Conservation (phyloP, 2,113 vertebrate genomes). For the Mobula hypostoma region DNA sequence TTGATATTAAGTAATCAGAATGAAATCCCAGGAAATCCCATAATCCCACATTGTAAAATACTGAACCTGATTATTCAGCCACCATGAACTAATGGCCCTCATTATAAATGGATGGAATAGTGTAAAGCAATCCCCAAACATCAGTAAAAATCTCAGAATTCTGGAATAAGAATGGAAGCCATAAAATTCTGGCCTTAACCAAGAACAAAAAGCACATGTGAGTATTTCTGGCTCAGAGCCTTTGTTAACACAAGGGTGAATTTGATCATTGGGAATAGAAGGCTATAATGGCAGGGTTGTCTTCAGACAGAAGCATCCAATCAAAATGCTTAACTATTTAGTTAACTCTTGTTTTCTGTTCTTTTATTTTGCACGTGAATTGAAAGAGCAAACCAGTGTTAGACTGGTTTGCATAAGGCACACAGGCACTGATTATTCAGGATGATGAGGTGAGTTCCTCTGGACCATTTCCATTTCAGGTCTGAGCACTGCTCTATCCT, state of each 20-base stretch:
- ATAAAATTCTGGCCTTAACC: neutral
- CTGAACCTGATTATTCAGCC: conserved; percentile 3
- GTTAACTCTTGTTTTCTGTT: neutral
- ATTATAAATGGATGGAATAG: conserved; percentile 12
- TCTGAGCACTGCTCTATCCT: neutral
- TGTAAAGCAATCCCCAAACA: conserved; percentile 10
- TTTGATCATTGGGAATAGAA: neutral
- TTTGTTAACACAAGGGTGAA: neutral
- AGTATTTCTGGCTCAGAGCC: neutral
- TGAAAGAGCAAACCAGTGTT: neutral
- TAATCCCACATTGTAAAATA: neutral
- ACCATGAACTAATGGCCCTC: neutral
- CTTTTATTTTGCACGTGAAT: neutral
- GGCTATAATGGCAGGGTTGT: neutral
- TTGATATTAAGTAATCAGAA: neutral
- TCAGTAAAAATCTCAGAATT: neutral
- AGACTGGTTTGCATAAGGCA: neutral
- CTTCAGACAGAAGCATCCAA: neutral
- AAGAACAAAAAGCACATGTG: neutral
- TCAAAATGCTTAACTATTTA: neutral
- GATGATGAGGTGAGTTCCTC: neutral
- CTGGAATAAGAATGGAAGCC: neutral
- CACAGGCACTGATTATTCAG: neutral
- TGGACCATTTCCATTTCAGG: neutral
- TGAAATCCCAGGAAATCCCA: neutral